phyloP scores from a whole-genome alignment of 2,888 invertebrate genomes.

The Caenorhabditis sp. region DNA sequence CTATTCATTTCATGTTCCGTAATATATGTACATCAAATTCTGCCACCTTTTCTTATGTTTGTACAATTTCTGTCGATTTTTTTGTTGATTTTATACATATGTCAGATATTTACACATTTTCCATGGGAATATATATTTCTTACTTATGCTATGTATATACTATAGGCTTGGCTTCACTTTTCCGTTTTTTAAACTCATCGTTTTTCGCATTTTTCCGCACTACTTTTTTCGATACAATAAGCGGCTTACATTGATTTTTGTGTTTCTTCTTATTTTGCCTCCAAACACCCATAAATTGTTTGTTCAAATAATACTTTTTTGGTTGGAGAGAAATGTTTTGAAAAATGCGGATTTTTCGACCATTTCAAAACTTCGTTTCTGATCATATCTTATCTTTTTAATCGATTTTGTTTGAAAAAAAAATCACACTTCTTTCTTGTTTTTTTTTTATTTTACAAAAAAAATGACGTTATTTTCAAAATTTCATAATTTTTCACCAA shows the following conservation, averaged over 20 bases:
- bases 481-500: no score
- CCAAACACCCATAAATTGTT: neutral
- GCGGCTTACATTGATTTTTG: constrained; percentile 1
- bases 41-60: neutral
- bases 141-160: no score
- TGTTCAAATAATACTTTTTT: neutral
- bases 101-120: neutral
- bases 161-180: no score
- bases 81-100: neutral
- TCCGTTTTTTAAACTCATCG: neutral
- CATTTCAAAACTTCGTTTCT: no score
- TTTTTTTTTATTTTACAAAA: no score
- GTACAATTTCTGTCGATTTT: neutral
- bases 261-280: neutral
- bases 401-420: no score
- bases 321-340: neutral
- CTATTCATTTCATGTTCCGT: neutral
- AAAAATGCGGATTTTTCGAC: no score
- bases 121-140: no score
- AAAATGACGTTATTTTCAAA: no score
- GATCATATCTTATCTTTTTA: no score
- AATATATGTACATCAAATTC: neutral
- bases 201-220: no score
- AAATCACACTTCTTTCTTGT: no score
- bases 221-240: neutral